Conservation (phyloP, 2,113 vertebrate genomes). For the Coptodon bakossiorum region DNA sequence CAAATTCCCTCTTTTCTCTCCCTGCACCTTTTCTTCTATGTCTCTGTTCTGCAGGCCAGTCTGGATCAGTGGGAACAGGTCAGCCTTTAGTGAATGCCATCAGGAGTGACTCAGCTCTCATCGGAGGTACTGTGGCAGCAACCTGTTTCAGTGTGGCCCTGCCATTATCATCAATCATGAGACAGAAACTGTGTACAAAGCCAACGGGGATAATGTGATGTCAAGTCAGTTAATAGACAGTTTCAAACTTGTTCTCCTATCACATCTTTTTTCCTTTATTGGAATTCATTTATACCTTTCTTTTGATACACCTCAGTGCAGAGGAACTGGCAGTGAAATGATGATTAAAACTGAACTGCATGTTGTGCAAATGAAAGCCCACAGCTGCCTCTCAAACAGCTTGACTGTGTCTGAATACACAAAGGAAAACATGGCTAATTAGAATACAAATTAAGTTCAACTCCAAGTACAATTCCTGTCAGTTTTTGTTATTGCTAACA, state of each 20-base stretch:
- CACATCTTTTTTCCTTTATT: neutral
- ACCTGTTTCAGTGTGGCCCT: neutral
- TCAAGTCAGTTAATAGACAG: neutral
- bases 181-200: neutral
- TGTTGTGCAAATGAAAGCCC: neutral
- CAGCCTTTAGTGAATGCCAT: slow-evolving; percentile 80
- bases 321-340: neutral
- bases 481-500: slow-evolving; percentile 12
- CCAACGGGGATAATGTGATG: neutral
- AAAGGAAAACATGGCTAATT: neutral
- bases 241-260: neutral
- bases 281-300: neutral
- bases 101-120: slow-evolving; percentile 83
- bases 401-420: neutral
- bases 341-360: neutral
- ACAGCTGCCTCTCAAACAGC: neutral
- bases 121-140: slow-evolving; percentile 80
- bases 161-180: neutral
- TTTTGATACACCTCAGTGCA: neutral
- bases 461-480: neutral
- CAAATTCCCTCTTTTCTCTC: neutral
- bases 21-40: neutral
- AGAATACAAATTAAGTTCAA: neutral
- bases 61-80: slow-evolving; percentile 79
- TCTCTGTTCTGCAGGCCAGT: slow-evolving; percentile 78